Evolutionary conservation across 1,140 invertebrate genomes (phyloP), one percentile per base, ranked within the genome.

Genomic region (Drosophila ficusphila): DNA sequence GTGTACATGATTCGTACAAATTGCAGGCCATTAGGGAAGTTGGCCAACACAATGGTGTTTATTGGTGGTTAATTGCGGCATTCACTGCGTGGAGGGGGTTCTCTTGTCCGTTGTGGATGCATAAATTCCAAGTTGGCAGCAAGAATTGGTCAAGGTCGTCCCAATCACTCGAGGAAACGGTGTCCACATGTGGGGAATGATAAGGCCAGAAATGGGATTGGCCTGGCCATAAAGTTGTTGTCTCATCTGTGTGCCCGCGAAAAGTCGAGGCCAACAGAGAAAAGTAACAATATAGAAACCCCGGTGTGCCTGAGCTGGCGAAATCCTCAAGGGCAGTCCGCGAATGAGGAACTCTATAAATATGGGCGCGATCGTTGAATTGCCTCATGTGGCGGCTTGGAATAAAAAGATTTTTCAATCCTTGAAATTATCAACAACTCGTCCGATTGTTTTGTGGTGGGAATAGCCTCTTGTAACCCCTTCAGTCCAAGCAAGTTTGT

Each of bases 11-110:
- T 44, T 73, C 21, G 42, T 33, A 25, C 36, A 61, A 61, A 72
- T 77, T 69, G 72, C 62, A n/a, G 44, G 42, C 39, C 64, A 70
- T 76, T 68, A 52, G 62, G 73, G 58, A 72, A 67, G 75, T 52
- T 60, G 54, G 51, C 39, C 49, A 58, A 65, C 29, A 54, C 54
- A 58, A 29, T 62, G 41, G 33, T 44, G 34, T 12, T 47, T 47
- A 36, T 16, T 27, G 14, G 38, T 46, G 44, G 12, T 51, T 57
- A 65, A 69, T 62, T 48, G 41, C 31, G 16, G 12, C 18, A 19
- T 52, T 46, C 19, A 27, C 27, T 14, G 16, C 16, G 18, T 39
- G 16, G 38, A 38, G 27, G 12, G 36, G 33, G 21, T 5, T 21
- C 9, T 33, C 0, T 33, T 51, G 12, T n/a, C 4, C 39, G 23